These are phyloP conservation scores for Oncorhynchus masou DNA, from an alignment of 2,113 vertebrate species.

Conservation along the genomic window DNA sequence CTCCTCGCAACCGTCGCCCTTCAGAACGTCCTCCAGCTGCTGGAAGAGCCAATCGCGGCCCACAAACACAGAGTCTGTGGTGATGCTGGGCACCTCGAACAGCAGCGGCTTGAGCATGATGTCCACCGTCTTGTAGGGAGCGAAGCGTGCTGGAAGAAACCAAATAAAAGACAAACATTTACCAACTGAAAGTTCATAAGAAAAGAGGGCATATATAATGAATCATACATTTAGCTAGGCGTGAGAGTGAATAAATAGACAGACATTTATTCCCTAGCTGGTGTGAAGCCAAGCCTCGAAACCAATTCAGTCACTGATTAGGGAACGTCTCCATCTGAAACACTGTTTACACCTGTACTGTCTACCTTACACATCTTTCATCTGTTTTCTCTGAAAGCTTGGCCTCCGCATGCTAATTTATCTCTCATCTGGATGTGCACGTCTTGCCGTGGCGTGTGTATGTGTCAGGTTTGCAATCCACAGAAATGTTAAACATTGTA, in stretches of 20 bases:
- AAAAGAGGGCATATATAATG: not conserved
- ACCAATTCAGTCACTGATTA: not conserved
- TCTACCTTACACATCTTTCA: not conserved
- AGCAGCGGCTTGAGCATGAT: constrained; percentile 95
- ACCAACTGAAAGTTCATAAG: not conserved
- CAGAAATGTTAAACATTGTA: constrained; percentile 2
- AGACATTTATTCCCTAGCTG: no score
- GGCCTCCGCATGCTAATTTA: not conserved
- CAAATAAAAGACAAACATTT: constrained; percentile 21
- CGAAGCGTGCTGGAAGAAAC: constrained; percentile 79
- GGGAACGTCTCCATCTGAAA: not conserved
- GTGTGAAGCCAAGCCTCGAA: not conserved
- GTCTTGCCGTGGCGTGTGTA: not conserved
- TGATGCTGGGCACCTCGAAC: constrained; percentile 98
- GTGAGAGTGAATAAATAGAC: not conserved
- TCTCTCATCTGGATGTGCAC: not conserved
- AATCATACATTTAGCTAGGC: not conserved
- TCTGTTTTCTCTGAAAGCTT: not conserved
- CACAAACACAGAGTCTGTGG: constrained; percentile 94
- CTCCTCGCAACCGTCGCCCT: constrained; percentile 70
- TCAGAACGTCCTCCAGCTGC: constrained; percentile 82
- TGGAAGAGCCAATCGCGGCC: constrained; percentile 96
- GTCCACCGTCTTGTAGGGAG: constrained; percentile 93
- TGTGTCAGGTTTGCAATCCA: not conserved
- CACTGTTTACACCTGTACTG: not conserved